Evolutionary conservation across 1,140 invertebrate species (phyloP), one percentile per base, ranked within the genome.

Genomic region (Drosophila seguyi): DNA sequence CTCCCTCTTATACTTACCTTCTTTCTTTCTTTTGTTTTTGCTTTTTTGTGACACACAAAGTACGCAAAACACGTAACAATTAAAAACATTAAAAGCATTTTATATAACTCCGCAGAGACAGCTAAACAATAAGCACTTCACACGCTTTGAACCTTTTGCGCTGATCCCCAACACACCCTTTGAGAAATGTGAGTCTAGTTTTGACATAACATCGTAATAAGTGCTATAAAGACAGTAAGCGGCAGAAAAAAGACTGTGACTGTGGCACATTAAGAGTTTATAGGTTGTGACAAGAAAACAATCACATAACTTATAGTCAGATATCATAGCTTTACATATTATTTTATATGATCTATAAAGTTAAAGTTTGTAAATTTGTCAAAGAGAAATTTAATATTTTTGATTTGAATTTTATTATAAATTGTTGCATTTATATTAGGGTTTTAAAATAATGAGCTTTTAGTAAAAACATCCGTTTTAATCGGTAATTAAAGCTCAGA

Each of bases 51-150:
- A 47, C 75, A 69, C 39, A 68, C 47, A 73, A 59, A 56, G 41
- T 57, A 42, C 57, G 66, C 53, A 25, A 76, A 62, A 65, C 76
- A 87, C 83, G 85, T 87, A 87, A 87, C 84, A 87, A 90, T 88
- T 87, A 88, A 88, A 86, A 88, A 68, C 67, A 79, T 60, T 87
- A 87, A 87, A 84, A 87, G 80, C 80, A 50, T 61, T 73, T 87
- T 87, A 88, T 84, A 88, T 88, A 87, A 87, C 60, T 50, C 74
- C 39, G 63, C 80, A 74, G 66, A 67, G 61, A 69, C 66, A 53
- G 39, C 61, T 60, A 77, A 72, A 73, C 67, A 72, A 73, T 48
- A 41, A 58, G 67, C 77, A 88, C 69, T 84, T 88, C 76, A 87
- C 84, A 88, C 63, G 81, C 84, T 67, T 68, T 18, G 38, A 67